Evolutionary conservation across 2,113 vertebrate species (phyloP), one percentile per base, ranked within the genome.

Genomic region (Phycodurus eques): DNA sequence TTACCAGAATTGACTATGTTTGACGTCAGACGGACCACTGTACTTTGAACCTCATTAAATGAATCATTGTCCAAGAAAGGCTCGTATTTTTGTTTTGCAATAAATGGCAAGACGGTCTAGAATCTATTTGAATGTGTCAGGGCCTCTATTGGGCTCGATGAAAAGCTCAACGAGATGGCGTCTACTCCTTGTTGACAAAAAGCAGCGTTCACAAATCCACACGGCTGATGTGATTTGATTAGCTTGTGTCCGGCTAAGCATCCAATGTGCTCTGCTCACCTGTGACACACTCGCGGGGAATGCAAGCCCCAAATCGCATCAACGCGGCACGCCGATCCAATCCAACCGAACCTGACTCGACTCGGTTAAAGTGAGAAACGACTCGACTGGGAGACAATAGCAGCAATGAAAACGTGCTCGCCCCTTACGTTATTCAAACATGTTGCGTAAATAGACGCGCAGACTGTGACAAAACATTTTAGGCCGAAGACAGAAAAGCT

Each of bases 141-240:
- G 59, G 11, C 1, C 11, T 22, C 22, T 14, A 27, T 22, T 44
- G 63, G 42, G 20, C 42, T 22, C 22, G 11, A 65, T 44, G 33
- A 35, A 62, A 57, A 6, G n/a, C 20, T 56, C 8, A 56, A 56
- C 53, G 10, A 22, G 53, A 56, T 33, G 27, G 31, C 9, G 3
- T n/a, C 33, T 13, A n/a, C 10, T 7, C 20, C 54, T 22, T 7
- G 13, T 9, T 31, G 72, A 60, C 67, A 51, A 11, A 73, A 42
- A 43, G 2, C 67, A 57, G 60, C 51, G 42, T 43, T 65, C n/a
- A 42, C 67, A 73, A 70, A 73, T 47, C 46, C 13, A 43, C 57
- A 22, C 71, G 31, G 60, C 44, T 19, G 39, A n/a, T 33, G 39
- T 54, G 59, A 80, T 82, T 78, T 65, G 19, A 81, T 75, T 59